Evolutionary conservation across 2,797 vertebrate species (phyloP), one percentile per base, ranked within the genome.

Genomic region (Poliocrania exsul): DNA sequence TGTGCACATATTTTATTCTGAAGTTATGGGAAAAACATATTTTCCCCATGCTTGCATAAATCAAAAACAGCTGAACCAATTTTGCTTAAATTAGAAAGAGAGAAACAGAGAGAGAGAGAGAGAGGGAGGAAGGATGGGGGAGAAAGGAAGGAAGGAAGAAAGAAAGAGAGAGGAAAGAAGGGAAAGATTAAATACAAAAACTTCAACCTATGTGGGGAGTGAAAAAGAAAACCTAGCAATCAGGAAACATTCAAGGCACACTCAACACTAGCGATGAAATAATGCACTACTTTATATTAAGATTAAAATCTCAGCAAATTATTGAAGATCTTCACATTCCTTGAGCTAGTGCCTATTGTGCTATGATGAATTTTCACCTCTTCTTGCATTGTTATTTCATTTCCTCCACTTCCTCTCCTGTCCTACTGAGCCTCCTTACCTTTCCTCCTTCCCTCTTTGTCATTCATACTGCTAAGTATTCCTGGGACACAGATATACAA

Each of bases 31-130:
- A 89, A 95, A 97, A 96, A 93, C 85, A 88, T 94, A 87, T 96
- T 97, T 97, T 96, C 93, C 96, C 94, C 50, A 37, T 90, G 93
- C 93, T 86, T 96, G 90, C 95, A 96, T 97, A 96, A 95, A 97
- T 96, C 94, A 96, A 86, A 96, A 93, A 1, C 78, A 96, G 93
- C 93, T 88, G 90, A 96, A 96, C 86, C 83, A 94, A 94, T 96
- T 92, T 90, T 80, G 62, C 70, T 86, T 93, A 90, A 93, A 85
- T 96, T 90, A 92, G 61, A 75, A 23, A 53, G 20, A 51, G n/a
- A 54, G 37, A 73, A 42, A 42, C 40, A 16, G 67, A 60, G 14
- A 25, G 37, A 62, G 19, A 21, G 72, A 58, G 16, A n/a, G 18
- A 56, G n/a, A 23, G 66, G 6, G 14, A 31, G 53, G 20, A 58